Percentiles rank a stretch among this genome's conserved stretches.
Evolutionary conservation across 2,888 invertebrate species (phyloP).

Genomic region (Chromoteleia sp.): DNA sequence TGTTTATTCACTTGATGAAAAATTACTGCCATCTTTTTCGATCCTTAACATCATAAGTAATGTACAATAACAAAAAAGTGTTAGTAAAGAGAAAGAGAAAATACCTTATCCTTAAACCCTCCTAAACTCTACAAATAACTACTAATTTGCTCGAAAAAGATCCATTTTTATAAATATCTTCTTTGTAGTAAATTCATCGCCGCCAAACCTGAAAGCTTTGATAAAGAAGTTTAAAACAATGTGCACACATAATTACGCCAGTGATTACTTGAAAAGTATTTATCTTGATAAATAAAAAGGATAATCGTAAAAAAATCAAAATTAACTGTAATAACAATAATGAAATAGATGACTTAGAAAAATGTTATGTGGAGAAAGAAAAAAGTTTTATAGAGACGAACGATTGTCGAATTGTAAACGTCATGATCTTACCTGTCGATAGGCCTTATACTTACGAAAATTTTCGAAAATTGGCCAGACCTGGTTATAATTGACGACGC

Average conservation of each 20-base stretch:
- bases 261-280: neutral
- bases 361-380: too few relatives aligned
- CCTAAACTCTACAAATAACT: slow-evolving; percentile 44
- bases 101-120: slow-evolving; percentile 35
- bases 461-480: slow-evolving; percentile 35
- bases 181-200: slow-evolving; percentile 39
- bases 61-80: slow-evolving; percentile 16
- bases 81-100: slow-evolving; percentile 8
- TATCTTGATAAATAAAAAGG: neutral
- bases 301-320: neutral
- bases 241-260: slow-evolving; percentile 8
- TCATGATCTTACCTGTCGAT: slow-evolving; percentile 51
- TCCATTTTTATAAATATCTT: slow-evolving; percentile 40
- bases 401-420: neutral
- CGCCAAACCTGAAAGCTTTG: slow-evolving; percentile 67
- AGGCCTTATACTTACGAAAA: slow-evolving; percentile 58
- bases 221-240: slow-evolving; percentile 56
- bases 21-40: slow-evolving; percentile 8
- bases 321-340: neutral
- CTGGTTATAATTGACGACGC: slow-evolving; percentile 56
- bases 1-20: slow-evolving; percentile 38
- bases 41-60: slow-evolving; percentile 24
- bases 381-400: neutral
- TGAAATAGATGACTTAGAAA: neutral
- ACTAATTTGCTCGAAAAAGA: slow-evolving; percentile 22